Percentiles rank a stretch among this genome's conserved stretches.
phyloP scores from a whole-genome alignment of 1,140 invertebrate species.

The Trichogramma pretiosum region DNA sequence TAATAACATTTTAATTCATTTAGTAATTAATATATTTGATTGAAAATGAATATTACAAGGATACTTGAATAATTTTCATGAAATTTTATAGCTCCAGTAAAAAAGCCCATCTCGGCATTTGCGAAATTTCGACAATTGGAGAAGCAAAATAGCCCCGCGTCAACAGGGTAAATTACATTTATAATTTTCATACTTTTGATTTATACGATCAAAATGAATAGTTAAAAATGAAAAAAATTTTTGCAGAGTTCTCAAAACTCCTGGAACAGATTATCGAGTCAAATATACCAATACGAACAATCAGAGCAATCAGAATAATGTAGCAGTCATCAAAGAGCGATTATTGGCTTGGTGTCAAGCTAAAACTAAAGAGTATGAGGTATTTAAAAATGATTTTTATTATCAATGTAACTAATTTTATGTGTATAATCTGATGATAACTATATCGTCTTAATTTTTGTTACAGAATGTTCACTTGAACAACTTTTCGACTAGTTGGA shows the following conservation, averaged over 20 bases:
- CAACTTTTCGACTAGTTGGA: slow-evolving; percentile 95
- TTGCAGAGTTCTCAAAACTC: too few relatives aligned
- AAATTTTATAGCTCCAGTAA: slow-evolving; percentile 50
- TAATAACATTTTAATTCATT: too few relatives aligned
- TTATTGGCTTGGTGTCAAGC: slow-evolving; percentile 91
- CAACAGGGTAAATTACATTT: slow-evolving; percentile 56
- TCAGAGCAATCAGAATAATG: slow-evolving; percentile 61
- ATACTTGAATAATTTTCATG: slow-evolving; percentile 26
- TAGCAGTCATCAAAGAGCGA: slow-evolving; percentile 89
- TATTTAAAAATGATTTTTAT: too few relatives aligned
- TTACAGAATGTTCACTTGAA: slow-evolving; percentile 85
- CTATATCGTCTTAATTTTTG: neutral
- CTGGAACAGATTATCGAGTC: too few relatives aligned
- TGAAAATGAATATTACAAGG: slow-evolving; percentile 23
- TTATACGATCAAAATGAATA: too few relatives aligned
- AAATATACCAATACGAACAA: too few relatives aligned
- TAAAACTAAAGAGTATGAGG: slow-evolving; percentile 93
- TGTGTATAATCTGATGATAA: too few relatives aligned
- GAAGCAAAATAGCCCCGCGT: slow-evolving; percentile 66
- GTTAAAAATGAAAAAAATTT: too few relatives aligned
- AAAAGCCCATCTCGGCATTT: slow-evolving; percentile 72
- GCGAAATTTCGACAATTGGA: slow-evolving; percentile 85
- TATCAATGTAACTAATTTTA: too few relatives aligned
- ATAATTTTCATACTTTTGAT: too few relatives aligned
- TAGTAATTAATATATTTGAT: too few relatives aligned